Percentiles rank a stretch among this genome's conserved stretches.
Evolutionary conservation across 2,888 invertebrate genomes (phyloP).

Genomic region (Thyatira batis): DNA sequence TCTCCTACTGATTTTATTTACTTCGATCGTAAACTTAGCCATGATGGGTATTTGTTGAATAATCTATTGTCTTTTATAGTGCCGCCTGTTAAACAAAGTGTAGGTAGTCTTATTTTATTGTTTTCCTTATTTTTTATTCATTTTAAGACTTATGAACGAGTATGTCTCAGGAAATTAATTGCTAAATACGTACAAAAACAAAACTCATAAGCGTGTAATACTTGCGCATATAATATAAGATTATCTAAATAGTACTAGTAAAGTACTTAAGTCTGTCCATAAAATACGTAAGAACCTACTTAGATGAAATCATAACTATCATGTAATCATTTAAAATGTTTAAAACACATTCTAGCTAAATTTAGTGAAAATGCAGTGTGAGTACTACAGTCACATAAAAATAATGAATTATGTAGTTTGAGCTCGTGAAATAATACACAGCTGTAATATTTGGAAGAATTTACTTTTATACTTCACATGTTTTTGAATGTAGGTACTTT

Average conservation of each 20-base stretch:
- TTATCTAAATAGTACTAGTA: no score
- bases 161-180: background rate
- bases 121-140: background rate
- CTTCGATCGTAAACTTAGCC: slow-evolving; percentile 27
- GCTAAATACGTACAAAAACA: background rate
- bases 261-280: no score
- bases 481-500: no score
- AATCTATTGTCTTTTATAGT: slow-evolving; percentile 21
- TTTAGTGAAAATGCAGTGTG: background rate
- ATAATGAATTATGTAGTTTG: background rate
- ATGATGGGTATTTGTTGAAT: slow-evolving; percentile 18
- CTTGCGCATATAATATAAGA: no score
- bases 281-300: no score
- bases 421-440: background rate
- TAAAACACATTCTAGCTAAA: background rate
- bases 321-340: no score
- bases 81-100: slow-evolving; percentile 19
- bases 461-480: no score
- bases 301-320: background rate
- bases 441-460: no score
- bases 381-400: background rate
- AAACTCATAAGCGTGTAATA: background rate
- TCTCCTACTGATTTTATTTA: slow-evolving; percentile 26
- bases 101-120: slow-evolving; percentile 6
- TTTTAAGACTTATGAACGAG: background rate